These are phyloP conservation scores for Physella acuta DNA, from an alignment of 1,140 invertebrate genomes.

Conservation along the genomic window DNA sequence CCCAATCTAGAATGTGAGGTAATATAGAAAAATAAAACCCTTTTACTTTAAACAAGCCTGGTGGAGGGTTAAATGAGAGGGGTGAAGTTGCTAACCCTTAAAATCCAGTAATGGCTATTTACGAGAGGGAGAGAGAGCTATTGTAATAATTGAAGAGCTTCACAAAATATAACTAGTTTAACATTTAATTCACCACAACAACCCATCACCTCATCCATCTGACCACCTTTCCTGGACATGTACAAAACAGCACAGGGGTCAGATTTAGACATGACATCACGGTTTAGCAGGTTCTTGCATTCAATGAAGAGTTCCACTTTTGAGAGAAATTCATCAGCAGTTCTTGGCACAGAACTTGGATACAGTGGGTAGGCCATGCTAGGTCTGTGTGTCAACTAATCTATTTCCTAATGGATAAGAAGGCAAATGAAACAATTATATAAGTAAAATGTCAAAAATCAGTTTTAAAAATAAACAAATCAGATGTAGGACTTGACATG, in stretches of 20 bases:
- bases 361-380: conserved; percentile 14
- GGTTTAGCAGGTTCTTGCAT: conserved; percentile 63
- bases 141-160: not conserved
- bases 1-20: conserved; percentile 51
- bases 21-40: not conserved
- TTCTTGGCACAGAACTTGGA: conserved; percentile 8
- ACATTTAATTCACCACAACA: too few species aligned
- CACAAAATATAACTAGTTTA: not conserved
- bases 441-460: too few species aligned
- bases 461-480: too few species aligned
- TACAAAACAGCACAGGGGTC: conserved; percentile 67
- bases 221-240: conserved; percentile 58
- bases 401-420: too few species aligned
- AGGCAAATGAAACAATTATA: too few species aligned
- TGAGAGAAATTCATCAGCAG: conserved; percentile 31
- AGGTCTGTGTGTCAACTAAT: too few species aligned
- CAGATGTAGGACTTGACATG: too few species aligned
- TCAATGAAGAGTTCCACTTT: conserved; percentile 42
- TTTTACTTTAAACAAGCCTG: too few species aligned
- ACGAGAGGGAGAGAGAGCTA: not conserved
- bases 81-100: too few species aligned
- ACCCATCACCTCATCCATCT: conserved; percentile 63
- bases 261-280: conserved; percentile 67
- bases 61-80: too few species aligned
- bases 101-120: too few species aligned